Evolutionary conservation across 2,797 vertebrate genomes (phyloP).

Genomic region (Rhinella marina): DNA sequence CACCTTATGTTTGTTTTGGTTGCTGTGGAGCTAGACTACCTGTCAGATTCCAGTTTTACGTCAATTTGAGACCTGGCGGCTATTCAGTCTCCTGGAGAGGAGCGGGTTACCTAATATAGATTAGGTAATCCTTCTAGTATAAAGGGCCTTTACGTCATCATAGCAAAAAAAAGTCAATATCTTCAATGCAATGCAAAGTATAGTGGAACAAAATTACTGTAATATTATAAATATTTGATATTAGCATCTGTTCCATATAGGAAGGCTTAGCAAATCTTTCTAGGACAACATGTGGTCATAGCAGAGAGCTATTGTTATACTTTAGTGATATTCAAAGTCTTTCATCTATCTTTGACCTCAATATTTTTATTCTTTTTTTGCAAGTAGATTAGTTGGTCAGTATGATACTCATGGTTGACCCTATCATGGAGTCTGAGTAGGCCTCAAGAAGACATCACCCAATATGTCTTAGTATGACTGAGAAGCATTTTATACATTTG

Average conservation of each 20-base stretch:
- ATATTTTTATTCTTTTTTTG: not conserved
- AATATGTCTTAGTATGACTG: not conserved
- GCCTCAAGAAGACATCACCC: not conserved
- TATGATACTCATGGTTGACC: not conserved
- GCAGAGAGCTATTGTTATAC: not conserved
- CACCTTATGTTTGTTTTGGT: slow-evolving; percentile 21
- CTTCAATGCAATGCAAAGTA: not conserved
- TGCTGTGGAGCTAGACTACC: not conserved
- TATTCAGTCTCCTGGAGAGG: not conserved
- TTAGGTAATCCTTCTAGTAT: not conserved
- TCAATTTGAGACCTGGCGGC: not conserved
- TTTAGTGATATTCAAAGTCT: not conserved
- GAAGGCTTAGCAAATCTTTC: not conserved
- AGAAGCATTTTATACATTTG: not conserved
- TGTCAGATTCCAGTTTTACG: not conserved
- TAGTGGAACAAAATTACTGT: not conserved
- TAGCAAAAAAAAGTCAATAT: not conserved
- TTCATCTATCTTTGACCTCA: not conserved
- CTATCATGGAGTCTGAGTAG: not conserved
- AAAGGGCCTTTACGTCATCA: not conserved
- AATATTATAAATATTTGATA: not conserved
- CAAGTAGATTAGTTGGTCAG: not conserved
- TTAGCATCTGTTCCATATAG: not conserved
- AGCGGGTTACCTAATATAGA: not conserved
- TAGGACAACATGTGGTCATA: not conserved